phyloP scores from a whole-genome alignment of 1,140 invertebrate genomes.

The Heliconius eleuchia region DNA sequence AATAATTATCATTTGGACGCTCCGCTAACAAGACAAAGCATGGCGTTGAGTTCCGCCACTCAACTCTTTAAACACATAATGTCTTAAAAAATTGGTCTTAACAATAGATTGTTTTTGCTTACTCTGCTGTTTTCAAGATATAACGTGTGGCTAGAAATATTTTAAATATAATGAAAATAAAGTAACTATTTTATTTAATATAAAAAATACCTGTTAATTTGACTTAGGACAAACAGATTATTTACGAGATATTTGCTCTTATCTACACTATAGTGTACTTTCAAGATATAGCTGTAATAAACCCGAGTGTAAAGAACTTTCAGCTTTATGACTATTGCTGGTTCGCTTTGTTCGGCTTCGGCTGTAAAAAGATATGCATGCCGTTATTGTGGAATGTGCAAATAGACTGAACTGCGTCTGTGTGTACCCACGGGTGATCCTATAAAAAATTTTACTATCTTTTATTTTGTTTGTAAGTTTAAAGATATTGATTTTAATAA shows the following conservation, averaged over 20 bases:
- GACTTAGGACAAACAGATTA: background rate
- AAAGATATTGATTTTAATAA: background rate
- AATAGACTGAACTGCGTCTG: background rate
- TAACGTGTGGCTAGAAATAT: too few species aligned
- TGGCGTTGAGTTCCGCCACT: too few species aligned
- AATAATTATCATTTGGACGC: too few species aligned
- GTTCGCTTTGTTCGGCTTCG: constrained; percentile 16
- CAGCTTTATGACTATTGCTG: constrained; percentile 20
- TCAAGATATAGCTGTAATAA: constrained; percentile 16
- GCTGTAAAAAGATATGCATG: constrained; percentile 25
- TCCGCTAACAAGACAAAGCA: too few species aligned
- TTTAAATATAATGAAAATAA: too few species aligned
- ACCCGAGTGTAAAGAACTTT: constrained; percentile 25
- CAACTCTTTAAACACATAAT: too few species aligned
- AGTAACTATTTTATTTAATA: background rate
- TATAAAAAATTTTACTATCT: constrained; percentile 1
- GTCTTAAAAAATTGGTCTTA: too few species aligned
- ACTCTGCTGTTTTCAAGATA: too few species aligned
- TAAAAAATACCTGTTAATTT: background rate
- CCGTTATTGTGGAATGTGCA: constrained; percentile 8
- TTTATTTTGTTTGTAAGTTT: background rate
- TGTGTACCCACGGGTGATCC: background rate
- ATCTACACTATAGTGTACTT: background rate
- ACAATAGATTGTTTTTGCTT: too few species aligned
- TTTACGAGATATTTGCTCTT: constrained; percentile 6